Evolutionary conservation across 2,113 vertebrate species (phyloP), one percentile per base, ranked within the genome.

Genomic region (Trematocara variabile): DNA sequence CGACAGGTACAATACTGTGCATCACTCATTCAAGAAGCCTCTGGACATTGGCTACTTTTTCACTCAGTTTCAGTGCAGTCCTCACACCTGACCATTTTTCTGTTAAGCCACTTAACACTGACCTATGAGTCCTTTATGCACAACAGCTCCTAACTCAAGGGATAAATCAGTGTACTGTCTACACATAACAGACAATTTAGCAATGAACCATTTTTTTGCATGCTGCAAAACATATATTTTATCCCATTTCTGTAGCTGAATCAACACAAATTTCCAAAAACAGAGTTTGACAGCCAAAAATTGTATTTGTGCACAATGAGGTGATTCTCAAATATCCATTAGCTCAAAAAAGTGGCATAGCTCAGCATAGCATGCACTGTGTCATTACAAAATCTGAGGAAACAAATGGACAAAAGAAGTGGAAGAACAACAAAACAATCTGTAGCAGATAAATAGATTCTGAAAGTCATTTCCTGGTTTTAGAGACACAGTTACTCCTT

Each of bases 141-240:
- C 41, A 73, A 30, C 41, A 73, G 22, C 22, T 16, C 41, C 22
- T 73, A 30, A 28, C 0, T 18, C 22, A 46, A 28, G 22, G 3
- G 22, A 28, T 46, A 16, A 46, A 70, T 44, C 65, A 46, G 22
- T 46, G 8, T 28, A 7, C 13, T 73, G 68, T 10, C 68, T 18
- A 73, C 22, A 68, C n/a, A 68, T 25, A 1, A 73, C 0, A 63
- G 0, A 37, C 33, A 63, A 22, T 41, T 48, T 73, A 73, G 0
- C 41, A 48, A 73, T 48, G 22, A 48, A 48, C 14, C 22, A 37
- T 63, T 63, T 37, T 22, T 63, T 37, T 20, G 41, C 0, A 0
- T 46, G 68, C 41, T 25, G 5, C 0, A 73, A 73, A 73, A 46
- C 22, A 48, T 22, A 48, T 48, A 2, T 7, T 73, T 7, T 28